Conservation (phyloP, 1,140 invertebrate species). For the Drosophila aff. region DNA sequence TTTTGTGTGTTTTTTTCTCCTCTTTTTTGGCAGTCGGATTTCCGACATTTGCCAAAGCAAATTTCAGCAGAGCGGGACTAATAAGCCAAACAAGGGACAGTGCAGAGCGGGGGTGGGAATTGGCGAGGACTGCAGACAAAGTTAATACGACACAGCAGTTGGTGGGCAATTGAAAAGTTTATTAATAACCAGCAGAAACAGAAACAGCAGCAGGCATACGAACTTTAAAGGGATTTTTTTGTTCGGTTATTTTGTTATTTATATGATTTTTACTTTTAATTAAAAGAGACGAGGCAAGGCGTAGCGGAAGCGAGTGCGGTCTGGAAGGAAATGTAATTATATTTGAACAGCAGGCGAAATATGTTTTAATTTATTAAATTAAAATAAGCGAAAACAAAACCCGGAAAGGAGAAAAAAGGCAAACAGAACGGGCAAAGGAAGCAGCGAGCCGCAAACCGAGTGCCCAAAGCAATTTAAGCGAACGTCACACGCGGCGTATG, state of each 20-base stretch:
- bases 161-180: conserved; percentile 77
- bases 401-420: conserved; percentile 3
- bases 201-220: conserved; percentile 16
- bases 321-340: conserved; percentile 71
- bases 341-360: conserved; percentile 73
- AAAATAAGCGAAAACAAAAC: conserved; percentile 58
- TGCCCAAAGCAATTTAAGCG: conserved; percentile 50
- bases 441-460: conserved; percentile 48
- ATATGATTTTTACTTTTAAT: conserved; percentile 71
- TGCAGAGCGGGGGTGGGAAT: background rate
- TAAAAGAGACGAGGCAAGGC: conserved; percentile 49
- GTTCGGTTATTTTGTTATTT: conserved; percentile 22
- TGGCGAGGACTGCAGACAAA: conserved; percentile 33
- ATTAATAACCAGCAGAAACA: conserved; percentile 71
- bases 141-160: conserved; percentile 76
- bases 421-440: conserved; percentile 25
- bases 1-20: conserved; percentile 21
- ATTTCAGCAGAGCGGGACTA: conserved; percentile 59
- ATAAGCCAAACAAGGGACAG: conserved; percentile 52
- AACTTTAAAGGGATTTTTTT: conserved; percentile 51
- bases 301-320: conserved; percentile 25
- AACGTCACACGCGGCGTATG: conserved; percentile 67
- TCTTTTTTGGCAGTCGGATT: conserved; percentile 56
- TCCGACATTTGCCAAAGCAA: conserved; percentile 68
- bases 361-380: conserved; percentile 82